Evolutionary conservation across 1,140 invertebrate species (phyloP).

Genomic region (Drusus annulatus): DNA sequence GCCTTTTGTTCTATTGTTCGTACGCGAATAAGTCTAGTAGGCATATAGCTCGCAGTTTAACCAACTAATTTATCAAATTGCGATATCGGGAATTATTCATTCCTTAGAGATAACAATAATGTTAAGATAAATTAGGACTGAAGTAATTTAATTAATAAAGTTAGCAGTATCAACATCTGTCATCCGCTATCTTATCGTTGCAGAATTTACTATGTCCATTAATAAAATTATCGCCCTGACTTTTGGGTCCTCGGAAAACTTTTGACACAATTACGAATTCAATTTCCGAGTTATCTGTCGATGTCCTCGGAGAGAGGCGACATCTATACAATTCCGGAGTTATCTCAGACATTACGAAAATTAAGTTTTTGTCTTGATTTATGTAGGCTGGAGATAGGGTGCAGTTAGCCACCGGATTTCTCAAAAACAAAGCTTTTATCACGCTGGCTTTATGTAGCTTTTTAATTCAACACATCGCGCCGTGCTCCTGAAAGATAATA

Average conservation of each 20-base stretch:
- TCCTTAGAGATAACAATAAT: conserved; percentile 2
- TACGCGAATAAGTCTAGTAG: no score
- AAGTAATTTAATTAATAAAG: conserved; percentile 36
- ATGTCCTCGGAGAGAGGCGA: not conserved
- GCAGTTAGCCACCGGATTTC: no score
- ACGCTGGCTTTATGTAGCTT: no score
- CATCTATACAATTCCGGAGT: no score
- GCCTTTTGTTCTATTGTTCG: no score
- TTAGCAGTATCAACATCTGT: conserved; percentile 32
- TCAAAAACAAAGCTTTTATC: no score
- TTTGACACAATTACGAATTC: conserved; percentile 43
- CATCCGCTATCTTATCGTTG: conserved; percentile 19
- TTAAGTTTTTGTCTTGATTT: not conserved
- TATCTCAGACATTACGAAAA: not conserved
- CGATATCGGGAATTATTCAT: not conserved
- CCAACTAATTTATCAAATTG: no score
- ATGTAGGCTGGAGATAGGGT: no score
- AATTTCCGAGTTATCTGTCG: conserved; percentile 27
- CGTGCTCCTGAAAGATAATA: no score
- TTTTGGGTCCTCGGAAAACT: conserved; percentile 30
- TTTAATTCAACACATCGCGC: no score
- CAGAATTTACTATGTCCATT: conserved; percentile 33
- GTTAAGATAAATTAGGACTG: conserved; percentile 11
- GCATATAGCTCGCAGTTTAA: no score
- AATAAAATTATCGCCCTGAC: conserved; percentile 42